Percentiles rank a stretch among this genome's conserved stretches.
Evolutionary conservation across 1,140 invertebrate species (phyloP).

Genomic region (Pseudobourletiella spinata): DNA sequence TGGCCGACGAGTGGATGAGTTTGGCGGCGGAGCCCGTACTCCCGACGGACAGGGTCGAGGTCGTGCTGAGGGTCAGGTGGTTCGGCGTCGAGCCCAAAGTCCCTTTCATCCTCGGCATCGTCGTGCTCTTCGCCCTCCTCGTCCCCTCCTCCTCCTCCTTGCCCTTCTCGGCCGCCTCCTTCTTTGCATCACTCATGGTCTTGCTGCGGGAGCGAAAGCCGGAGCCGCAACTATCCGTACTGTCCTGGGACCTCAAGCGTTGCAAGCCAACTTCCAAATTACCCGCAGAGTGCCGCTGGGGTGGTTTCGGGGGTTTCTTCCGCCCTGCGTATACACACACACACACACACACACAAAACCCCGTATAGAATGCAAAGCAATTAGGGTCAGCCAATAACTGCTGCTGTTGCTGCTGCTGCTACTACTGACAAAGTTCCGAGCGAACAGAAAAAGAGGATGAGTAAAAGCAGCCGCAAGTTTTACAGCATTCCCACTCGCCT

Average conservation of each 20-base stretch:
- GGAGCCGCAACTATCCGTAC: constrained; percentile 40
- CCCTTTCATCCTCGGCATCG: constrained; percentile 43
- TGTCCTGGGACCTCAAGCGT: constrained; percentile 38
- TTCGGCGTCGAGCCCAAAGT: constrained; percentile 72
- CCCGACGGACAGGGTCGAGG: constrained; percentile 82
- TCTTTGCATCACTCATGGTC: constrained; percentile 67
- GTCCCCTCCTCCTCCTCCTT: constrained; percentile 53
- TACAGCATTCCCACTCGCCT: too few relatives aligned
- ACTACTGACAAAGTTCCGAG: too few relatives aligned
- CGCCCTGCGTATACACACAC: too few relatives aligned
- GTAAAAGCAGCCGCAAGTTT: too few relatives aligned
- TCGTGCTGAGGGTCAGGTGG: constrained; percentile 83
- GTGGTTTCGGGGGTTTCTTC: constrained; percentile 53
- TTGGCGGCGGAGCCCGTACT: constrained; percentile 87
- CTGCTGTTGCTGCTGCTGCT: too few relatives aligned
- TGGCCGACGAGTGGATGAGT: constrained; percentile 86
- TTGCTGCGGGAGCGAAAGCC: constrained; percentile 74
- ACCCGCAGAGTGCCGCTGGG: constrained; percentile 79
- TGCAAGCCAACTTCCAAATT: constrained; percentile 53
- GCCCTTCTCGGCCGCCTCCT: constrained; percentile 30
- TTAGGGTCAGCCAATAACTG: too few relatives aligned
- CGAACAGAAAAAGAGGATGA: too few relatives aligned
- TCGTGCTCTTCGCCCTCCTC: constrained; percentile 49
- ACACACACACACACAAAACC: too few relatives aligned
- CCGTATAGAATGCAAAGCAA: too few relatives aligned